These are phyloP conservation scores for Pocillopora grandis DNA, from an alignment of 92 coral and sea anemone species.

Conservation along the genomic window DNA sequence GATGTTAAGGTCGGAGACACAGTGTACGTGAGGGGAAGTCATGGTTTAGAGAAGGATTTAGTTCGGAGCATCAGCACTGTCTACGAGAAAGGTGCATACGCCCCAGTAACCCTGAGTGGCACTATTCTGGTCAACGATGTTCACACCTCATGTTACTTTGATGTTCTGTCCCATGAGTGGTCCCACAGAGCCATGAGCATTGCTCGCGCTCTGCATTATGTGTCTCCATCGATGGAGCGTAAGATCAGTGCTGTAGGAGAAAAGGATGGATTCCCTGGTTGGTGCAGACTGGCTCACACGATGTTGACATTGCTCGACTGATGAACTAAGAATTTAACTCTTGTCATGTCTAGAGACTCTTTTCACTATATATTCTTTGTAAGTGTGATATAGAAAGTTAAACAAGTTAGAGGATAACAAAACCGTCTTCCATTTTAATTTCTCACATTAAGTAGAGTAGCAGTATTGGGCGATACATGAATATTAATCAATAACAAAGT, in stretches of 20 bases:
- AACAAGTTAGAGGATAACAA: too few relatives aligned
- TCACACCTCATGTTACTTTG: conserved; percentile 59
- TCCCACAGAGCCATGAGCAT: conserved; percentile 46
- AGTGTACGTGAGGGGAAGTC: conserved; percentile 12
- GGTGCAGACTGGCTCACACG: conserved; percentile 41
- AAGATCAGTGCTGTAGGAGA: conserved; percentile 34
- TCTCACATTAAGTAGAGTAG: too few relatives aligned
- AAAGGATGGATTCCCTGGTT: conserved; percentile 41
- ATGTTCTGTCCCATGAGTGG: conserved; percentile 42
- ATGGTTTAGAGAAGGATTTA: conserved; percentile 8
- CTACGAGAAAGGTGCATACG: conserved; percentile 43
- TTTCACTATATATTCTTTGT: too few relatives aligned
- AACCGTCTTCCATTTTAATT: too few relatives aligned
- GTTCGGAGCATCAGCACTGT: conserved; percentile 17
- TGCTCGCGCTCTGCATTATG: conserved; percentile 39
- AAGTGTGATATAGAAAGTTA: too few relatives aligned
- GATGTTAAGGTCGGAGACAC: conserved; percentile 24
- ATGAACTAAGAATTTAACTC: neutral
- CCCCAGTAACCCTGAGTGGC: conserved; percentile 45
- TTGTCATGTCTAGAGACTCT: neutral
- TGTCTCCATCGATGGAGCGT: conserved; percentile 31
- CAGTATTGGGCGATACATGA: too few relatives aligned
- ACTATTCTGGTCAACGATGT: conserved; percentile 52
- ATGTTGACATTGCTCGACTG: neutral
- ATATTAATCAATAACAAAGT: too few relatives aligned